These are phyloP conservation scores for Notamacropus eugenii DNA, from an alignment of 2,797 vertebrate genomes.

Conservation along the genomic window DNA sequence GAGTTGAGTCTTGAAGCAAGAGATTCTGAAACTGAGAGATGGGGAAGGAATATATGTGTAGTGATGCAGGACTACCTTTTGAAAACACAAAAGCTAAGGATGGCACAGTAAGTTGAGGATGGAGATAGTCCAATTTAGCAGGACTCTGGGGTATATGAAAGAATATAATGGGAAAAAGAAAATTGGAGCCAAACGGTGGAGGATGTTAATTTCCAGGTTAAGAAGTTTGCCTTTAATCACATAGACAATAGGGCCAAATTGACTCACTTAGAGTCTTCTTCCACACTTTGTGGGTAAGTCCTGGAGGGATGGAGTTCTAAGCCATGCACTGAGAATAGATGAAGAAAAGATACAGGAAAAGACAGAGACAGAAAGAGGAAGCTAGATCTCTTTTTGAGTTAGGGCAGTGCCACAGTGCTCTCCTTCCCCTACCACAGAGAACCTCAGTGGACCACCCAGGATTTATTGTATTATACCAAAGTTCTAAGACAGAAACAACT, in stretches of 20 bases:
- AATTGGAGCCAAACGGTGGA: not conserved
- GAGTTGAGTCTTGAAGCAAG: not conserved
- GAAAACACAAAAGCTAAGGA: not conserved
- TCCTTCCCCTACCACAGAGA: not conserved
- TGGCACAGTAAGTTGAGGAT: not conserved
- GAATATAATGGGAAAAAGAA: not conserved
- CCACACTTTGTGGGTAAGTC: not conserved
- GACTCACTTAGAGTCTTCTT: not conserved
- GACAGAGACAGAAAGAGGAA: not conserved
- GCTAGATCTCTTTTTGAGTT: not conserved
- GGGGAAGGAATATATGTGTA: not conserved
- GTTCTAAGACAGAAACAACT: not conserved
- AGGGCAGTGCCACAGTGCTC: not conserved
- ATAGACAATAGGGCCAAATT: not conserved
- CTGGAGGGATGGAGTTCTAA: not conserved
- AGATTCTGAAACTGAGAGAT: not conserved
- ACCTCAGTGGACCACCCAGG: not conserved
- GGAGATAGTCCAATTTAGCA: not conserved
- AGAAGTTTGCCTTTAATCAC: not conserved
- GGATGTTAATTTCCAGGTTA: not conserved
- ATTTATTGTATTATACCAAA: not conserved
- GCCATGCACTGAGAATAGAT: not conserved
- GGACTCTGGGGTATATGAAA: not conserved
- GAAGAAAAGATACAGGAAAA: not conserved
- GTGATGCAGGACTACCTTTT: not conserved